Base-by-base conservation (phyloP, 2,797 vertebrate species). In the Pseudochaenichthys georgianus region DNA sequence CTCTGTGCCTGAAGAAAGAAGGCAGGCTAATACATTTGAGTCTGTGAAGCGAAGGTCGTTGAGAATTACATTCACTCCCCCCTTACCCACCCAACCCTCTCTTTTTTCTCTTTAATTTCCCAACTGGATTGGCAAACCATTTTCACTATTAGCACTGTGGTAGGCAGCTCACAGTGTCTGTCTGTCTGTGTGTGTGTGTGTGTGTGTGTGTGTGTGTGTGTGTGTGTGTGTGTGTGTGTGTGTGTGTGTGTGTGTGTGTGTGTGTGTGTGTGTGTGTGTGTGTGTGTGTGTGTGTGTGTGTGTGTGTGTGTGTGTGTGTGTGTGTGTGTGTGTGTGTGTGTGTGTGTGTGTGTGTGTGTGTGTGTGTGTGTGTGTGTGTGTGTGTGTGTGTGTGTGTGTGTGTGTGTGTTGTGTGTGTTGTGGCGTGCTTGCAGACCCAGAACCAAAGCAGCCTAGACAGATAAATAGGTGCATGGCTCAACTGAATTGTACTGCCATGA, bases 101-200 rank as follows among this genome's bases (percentile, higher is more conserved):
- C 64, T 71, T 77, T 77, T 75, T 89, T 90, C 80, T 73, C 86
- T 92, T 93, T 94, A 94, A 94, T 94, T 95, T 94, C 92, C 94
- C 91, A 75, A 62, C 80, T 94, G 93, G 89, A 94, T 94, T 93
- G 92, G 84, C 86, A 90, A 93, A 90, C 76, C 73, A 38, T 90
- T 92, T 91, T 92, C 82, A 87, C 89, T 87, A 87, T 92, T 94
- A 92, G 82, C 86, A 66, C 73, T 70, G 87, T 82, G 87, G 83
- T 87, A 85, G 85, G 88, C 73, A 46, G 73, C 78, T 84, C 66
- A 38, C 67, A 80, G 66, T 64, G 71, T 75, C 83, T 77, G 83
- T 76, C 75, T 75, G 70, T 77, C 9, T 43, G 16, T 71, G 72
- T 64, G 73, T 75, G 12, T 65, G 68, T 75, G 31, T 41, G 11